These are phyloP conservation scores for Idaea straminata DNA, from an alignment of 2,888 invertebrate species.

Conservation along the genomic window DNA sequence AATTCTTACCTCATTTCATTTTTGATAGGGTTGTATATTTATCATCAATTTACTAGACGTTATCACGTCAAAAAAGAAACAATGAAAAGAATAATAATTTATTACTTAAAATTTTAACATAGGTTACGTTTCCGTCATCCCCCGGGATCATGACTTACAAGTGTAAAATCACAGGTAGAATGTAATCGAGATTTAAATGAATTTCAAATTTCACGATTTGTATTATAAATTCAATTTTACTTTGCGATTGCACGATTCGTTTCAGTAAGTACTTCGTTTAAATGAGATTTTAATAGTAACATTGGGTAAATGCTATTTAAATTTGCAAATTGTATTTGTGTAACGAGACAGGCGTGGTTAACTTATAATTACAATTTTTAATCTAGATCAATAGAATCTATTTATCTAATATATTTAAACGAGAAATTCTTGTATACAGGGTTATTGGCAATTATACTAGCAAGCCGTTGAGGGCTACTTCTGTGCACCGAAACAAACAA, in stretches of 20 bases:
- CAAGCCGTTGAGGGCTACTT: no score
- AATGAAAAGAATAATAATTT: no score
- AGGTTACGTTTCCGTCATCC: background rate
- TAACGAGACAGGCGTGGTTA: background rate
- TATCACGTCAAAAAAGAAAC: no score
- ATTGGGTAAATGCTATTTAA: background rate
- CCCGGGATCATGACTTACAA: background rate
- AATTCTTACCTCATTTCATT: constrained; percentile 10
- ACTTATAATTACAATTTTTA: background rate
- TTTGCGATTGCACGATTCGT: background rate
- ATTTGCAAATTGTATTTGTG: background rate
- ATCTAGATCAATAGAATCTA: no score
- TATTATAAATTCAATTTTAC: background rate
- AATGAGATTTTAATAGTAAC: background rate
- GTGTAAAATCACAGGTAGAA: background rate
- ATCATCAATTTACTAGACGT: no score
- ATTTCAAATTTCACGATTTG: background rate
- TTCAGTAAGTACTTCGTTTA: background rate
- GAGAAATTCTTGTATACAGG: no score
- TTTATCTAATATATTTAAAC: background rate
- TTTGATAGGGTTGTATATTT: no score
- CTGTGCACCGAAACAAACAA: no score
- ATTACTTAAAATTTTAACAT: no score
- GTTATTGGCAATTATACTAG: no score
- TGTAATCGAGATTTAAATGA: background rate